These are phyloP conservation scores for Agapornis canus DNA, from an alignment of 2,797 vertebrate species.

Conservation along the genomic window DNA sequence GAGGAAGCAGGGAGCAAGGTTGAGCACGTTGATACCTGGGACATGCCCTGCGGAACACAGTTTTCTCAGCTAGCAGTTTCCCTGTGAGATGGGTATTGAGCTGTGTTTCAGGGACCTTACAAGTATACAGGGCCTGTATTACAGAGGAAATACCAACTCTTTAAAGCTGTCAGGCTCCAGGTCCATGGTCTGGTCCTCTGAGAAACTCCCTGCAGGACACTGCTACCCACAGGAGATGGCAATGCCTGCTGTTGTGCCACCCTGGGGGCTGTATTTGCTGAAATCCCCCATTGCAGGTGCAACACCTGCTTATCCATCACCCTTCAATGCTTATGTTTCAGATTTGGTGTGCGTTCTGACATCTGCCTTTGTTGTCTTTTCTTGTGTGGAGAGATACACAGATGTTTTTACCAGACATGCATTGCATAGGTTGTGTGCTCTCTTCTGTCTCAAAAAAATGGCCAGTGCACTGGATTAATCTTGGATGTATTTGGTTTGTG, in stretches of 20 bases:
- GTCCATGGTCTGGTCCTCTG: not conserved
- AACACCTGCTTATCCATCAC: not conserved
- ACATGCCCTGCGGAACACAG: not conserved
- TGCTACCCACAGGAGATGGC: rapidly evolving
- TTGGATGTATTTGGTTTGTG: not conserved
- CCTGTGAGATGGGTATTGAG: not conserved
- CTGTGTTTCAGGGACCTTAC: not conserved
- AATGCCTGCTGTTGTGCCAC: not conserved
- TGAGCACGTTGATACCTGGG: rapidly evolving
- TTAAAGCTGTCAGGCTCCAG: not conserved
- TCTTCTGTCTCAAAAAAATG: not conserved
- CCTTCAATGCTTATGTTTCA: not conserved
- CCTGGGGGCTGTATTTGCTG: not conserved
- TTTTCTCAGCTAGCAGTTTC: not conserved
- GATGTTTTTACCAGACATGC: not conserved
- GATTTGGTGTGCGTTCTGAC: not conserved
- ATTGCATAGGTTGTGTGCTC: not conserved
- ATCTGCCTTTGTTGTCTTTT: not conserved
- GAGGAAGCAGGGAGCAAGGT: rapidly evolving
- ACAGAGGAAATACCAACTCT: not conserved
- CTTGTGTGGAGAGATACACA: not conserved
- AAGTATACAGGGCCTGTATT: no score
- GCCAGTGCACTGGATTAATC: not conserved
- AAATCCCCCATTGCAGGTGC: not conserved
- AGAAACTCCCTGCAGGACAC: rapidly evolving